A percentile compares a stretch with the other conserved stretches of the same genome.
Evolutionary conservation across 2,888 invertebrate genomes (phyloP).

Genomic region (Melitaea athalia): DNA sequence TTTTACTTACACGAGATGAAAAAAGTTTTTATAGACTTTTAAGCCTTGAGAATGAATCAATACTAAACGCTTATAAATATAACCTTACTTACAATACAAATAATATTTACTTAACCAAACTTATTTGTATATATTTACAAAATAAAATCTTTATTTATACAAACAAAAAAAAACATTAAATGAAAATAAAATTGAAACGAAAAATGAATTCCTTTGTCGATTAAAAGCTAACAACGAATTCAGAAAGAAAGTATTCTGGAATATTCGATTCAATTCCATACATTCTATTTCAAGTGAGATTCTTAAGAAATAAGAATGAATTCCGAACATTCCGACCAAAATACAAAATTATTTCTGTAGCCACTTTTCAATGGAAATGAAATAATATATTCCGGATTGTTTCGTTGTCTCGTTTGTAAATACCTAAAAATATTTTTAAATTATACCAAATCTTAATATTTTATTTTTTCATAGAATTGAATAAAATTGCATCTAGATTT

Average conservation of each 20-base stretch:
- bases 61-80: no score
- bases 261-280: neutral
- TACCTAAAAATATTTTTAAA: no score
- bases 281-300: neutral
- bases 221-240: neutral
- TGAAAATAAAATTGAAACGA: neutral
- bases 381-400: neutral
- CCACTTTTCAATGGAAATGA: conserved; percentile 1
- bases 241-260: neutral
- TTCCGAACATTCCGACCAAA: neutral
- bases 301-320: conserved; percentile 7
- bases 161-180: neutral
- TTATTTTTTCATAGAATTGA: no score
- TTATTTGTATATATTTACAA: neutral
- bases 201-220: neutral
- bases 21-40: no score
- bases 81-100: neutral
- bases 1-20: no score
- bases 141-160: neutral
- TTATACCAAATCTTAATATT: no score
- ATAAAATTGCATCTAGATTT: no score
- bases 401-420: neutral
- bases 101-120: neutral
- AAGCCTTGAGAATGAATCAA: no score
- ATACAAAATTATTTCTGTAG: conserved; percentile 3